Evolutionary conservation across 2,797 vertebrate species (phyloP).

Genomic region (Bradypus variegatus): DNA sequence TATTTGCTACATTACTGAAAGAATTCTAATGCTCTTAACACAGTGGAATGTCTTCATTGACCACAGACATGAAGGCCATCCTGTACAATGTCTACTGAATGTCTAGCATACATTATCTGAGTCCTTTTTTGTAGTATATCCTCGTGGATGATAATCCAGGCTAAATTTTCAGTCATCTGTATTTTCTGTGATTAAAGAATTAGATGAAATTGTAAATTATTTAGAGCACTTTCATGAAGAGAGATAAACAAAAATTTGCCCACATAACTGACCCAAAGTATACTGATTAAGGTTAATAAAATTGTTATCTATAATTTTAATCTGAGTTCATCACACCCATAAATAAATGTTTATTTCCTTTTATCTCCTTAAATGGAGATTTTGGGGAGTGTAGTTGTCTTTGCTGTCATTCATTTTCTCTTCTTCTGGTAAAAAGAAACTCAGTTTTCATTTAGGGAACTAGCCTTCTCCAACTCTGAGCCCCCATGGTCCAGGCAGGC

Average conservation of each 20-base stretch:
- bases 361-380: background rate
- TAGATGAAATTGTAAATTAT: background rate
- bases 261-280: background rate
- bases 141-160: background rate
- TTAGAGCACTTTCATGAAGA: background rate
- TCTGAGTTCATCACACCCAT: background rate
- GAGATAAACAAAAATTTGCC: background rate
- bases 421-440: background rate
- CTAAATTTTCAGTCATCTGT: background rate
- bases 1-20: background rate
- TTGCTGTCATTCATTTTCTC: background rate
- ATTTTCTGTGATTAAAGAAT: background rate
- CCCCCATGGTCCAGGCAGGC: background rate
- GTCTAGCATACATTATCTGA: background rate
- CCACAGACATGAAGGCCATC: background rate
- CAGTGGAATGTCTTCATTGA: background rate
- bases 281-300: background rate
- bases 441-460: background rate
- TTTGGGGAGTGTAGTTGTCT: background rate
- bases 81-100: background rate
- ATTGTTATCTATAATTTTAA: background rate
- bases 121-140: background rate
- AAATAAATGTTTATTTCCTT: background rate
- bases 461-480: background rate
- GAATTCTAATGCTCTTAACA: background rate